Evolutionary conservation across 2,113 vertebrate species (phyloP), one percentile per base, ranked within the genome.

Genomic region (Herpetotheres cachinnans): DNA sequence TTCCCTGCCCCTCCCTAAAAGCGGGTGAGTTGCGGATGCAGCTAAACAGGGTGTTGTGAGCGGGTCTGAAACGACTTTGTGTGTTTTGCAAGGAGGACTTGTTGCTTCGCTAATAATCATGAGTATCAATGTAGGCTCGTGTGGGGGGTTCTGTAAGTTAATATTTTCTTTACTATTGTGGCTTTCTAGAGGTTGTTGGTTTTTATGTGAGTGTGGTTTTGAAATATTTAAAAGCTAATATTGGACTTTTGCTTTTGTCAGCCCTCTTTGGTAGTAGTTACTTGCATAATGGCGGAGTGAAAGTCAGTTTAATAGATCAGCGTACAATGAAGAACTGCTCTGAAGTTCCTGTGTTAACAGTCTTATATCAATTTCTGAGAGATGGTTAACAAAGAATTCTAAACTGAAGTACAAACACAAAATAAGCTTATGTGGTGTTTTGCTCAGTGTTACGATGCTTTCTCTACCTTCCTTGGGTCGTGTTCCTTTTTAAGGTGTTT

Each of bases 21-120:
- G 42, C 1, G 21, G 49, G 20, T 24, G 44, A 61, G 29, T 11
- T 52, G 49, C 4, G 2, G 65, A 2, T 34, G 40, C 24, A 10
- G 20, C 47, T 13, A 34, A 36, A 3, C 2, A 3, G 7, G 19
- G 22, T 13, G 12, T 63, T 46, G 44, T 30, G 25, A 3, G 1
- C 1, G 1, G 13, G 6, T 49, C 22, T 4, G 61, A 32, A 55
- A 12, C 1, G 4, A 13, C 27, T 9, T 0, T 0, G 4, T 5
- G 11, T 7, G n/a, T 18, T 89, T 21, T 20, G 55, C 29, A 6
- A 46, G 50, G 17, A 19, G 38, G n/a, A 15, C 22, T 42, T 16
- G 25, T 34, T n/a, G 17, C 56, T 42, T 52, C 1, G 2, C 9
- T 25, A 16, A 36, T 47, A 38, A 38, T 36, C 9, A 1, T 7